Percentiles rank a stretch among this genome's conserved stretches.
These are phyloP conservation scores for Apamea anceps DNA, from an alignment of 2,888 invertebrate genomes.

Conservation along the genomic window DNA sequence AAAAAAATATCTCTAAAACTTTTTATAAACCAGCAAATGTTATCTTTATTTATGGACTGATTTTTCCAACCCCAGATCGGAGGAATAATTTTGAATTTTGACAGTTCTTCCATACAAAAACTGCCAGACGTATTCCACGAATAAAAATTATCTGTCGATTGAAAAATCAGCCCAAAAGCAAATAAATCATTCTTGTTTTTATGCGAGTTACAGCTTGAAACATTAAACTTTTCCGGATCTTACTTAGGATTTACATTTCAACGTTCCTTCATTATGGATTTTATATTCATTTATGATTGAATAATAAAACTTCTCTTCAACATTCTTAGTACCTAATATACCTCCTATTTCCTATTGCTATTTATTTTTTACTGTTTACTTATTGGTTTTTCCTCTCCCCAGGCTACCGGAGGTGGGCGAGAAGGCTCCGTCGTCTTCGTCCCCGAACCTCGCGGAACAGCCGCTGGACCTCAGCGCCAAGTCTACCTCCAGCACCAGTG, in stretches of 20 bases:
- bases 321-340: not conserved
- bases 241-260: not conserved
- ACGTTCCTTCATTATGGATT: not conserved
- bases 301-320: not conserved
- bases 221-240: not conserved
- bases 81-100: too few relatives aligned
- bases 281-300: not conserved
- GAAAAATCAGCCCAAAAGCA: too few relatives aligned
- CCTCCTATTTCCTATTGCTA: too few relatives aligned
- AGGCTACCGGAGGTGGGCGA: conserved; percentile 82
- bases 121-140: too few relatives aligned
- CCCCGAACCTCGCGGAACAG: conserved; percentile 92
- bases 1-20: not conserved
- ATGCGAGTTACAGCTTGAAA: not conserved
- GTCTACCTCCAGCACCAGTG: conserved; percentile 90
- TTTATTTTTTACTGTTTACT: not conserved
- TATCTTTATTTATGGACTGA: too few relatives aligned
- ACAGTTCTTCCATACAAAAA: too few relatives aligned
- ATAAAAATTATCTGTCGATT: too few relatives aligned
- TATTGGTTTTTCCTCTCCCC: conserved; percentile 34
- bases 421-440: conserved; percentile 83
- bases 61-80: too few relatives aligned
- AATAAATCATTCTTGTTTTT: not conserved
- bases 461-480: conserved; percentile 96
- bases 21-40: not conserved